These are phyloP conservation scores for Heliconius hortense DNA, from an alignment of 2,888 invertebrate species.

Conservation along the genomic window DNA sequence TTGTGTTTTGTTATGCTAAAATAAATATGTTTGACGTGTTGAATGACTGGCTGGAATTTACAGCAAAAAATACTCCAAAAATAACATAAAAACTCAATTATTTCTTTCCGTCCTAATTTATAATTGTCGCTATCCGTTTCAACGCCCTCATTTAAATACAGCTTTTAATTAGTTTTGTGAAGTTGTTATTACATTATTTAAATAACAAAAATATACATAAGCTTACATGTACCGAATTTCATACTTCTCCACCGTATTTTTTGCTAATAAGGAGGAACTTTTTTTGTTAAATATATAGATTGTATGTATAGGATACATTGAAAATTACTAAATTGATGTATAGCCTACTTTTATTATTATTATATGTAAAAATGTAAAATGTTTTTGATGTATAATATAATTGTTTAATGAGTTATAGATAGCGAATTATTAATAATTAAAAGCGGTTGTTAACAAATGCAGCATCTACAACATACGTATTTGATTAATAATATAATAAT, in stretches of 20 bases:
- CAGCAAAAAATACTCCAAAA: not conserved
- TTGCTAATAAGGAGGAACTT: not conserved
- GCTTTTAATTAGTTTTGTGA: not conserved
- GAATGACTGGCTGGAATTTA: not conserved
- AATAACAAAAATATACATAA: not conserved
- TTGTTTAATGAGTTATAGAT: no score
- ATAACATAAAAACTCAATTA: slow-evolving; percentile 1
- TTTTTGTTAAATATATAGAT: not conserved
- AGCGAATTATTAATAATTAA: no score
- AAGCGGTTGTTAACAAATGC: no score
- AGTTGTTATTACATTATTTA: not conserved
- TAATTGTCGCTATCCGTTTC: not conserved
- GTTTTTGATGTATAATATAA: not conserved
- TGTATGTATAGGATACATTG: not conserved
- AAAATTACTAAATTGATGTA: not conserved
- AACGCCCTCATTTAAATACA: not conserved
- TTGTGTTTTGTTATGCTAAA: no score
- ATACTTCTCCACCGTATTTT: not conserved
- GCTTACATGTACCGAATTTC: not conserved
- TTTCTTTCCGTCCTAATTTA: slow-evolving; percentile 4
- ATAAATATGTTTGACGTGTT: no score
- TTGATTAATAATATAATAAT: no score
- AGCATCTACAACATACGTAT: no score
- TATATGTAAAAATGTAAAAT: no score
- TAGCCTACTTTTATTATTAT: no score